These are phyloP conservation scores for Crocodylus rhombifer DNA, from an alignment of 2,797 vertebrate genomes.

Conservation along the genomic window DNA sequence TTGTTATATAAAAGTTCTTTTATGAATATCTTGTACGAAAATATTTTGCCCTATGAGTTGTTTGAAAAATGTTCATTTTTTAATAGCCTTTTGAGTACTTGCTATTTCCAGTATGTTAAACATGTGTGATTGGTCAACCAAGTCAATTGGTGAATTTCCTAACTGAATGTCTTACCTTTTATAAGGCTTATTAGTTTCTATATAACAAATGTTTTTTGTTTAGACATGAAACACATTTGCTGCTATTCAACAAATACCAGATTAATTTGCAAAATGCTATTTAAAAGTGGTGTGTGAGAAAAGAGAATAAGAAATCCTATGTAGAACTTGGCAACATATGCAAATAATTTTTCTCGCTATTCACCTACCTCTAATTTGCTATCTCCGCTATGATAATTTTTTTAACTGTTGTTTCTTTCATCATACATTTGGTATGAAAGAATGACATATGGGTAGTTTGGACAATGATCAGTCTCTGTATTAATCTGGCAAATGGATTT, in stretches of 20 bases:
- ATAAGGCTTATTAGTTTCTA: constrained; percentile 69
- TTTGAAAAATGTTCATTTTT: constrained; percentile 48
- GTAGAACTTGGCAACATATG: constrained; percentile 50
- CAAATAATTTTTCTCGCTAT: constrained; percentile 51
- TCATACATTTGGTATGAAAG: constrained; percentile 52
- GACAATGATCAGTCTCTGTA: constrained; percentile 72
- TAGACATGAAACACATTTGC: constrained; percentile 73
- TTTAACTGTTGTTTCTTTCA: constrained; percentile 67
- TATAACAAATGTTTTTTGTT: constrained; percentile 70
- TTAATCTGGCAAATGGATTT: constrained; percentile 82
- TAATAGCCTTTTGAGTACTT: constrained; percentile 73
- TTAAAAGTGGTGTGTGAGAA: constrained; percentile 58
- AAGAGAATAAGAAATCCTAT: constrained; percentile 64
- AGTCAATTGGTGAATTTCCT: constrained; percentile 64
- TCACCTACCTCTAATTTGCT: constrained; percentile 37
- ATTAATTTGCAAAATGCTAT: constrained; percentile 34
- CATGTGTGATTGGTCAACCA: constrained; percentile 70
- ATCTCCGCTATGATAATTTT: constrained; percentile 54
- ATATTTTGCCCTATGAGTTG: constrained; percentile 53
- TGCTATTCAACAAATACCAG: constrained; percentile 74
- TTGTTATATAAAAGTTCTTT: background rate
- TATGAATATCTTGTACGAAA: constrained; percentile 47
- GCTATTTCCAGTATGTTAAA: constrained; percentile 77
- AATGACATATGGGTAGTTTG: constrained; percentile 68
- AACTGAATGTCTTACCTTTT: constrained; percentile 58